Evolutionary conservation across 2,888 invertebrate genomes (phyloP), one percentile per base, ranked within the genome.

Genomic region (Linnaemya vulpina): DNA sequence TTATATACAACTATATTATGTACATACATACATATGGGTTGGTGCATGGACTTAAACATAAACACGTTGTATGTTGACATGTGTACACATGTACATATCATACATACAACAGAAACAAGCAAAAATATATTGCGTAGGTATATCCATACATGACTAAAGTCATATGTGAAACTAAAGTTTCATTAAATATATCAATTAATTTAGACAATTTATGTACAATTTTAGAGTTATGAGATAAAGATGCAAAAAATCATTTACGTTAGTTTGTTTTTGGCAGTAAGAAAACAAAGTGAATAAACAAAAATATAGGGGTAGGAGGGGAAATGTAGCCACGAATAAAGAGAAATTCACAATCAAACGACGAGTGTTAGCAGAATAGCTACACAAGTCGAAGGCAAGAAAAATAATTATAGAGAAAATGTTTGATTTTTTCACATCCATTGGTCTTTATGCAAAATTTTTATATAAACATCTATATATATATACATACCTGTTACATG

Each of bases 401-500:
- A 20, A 65, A 65, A 63, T 30, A 65, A 65, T 53, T 38, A 40
- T 20, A 51, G n/a, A 78, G 49, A 30, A 25, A 68, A 49, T 55
- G 46, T 4, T 58, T n/a, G 25, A 35, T 22, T 46, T 38, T n/a
- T 58, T 13, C 11, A 25, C 11, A n/a, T n/a, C 1, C 15, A 30
- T 9, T 9, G 30, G 30, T 30, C 13, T 25, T 53, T 20, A 25
- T 55, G 7, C 11, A 53, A 53, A 17, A 22, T 1, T 40, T 22
- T 9, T 17, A 11, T 3, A 7, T 49, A 8, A 17, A 67, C 58
- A 60, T 58, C n/a, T n/a, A 73, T 43, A 81, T 75, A 70, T 76
- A 82, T 3, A 73, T 43, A 81, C 81, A 70, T 76, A 82, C 81
- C 81, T 82, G 49, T 70, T 46, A 49, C 7, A 58, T 51, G 8